Evolutionary conservation across 2,797 vertebrate genomes (phyloP), one percentile per base, ranked within the genome.

Genomic region (Agapornis canus): DNA sequence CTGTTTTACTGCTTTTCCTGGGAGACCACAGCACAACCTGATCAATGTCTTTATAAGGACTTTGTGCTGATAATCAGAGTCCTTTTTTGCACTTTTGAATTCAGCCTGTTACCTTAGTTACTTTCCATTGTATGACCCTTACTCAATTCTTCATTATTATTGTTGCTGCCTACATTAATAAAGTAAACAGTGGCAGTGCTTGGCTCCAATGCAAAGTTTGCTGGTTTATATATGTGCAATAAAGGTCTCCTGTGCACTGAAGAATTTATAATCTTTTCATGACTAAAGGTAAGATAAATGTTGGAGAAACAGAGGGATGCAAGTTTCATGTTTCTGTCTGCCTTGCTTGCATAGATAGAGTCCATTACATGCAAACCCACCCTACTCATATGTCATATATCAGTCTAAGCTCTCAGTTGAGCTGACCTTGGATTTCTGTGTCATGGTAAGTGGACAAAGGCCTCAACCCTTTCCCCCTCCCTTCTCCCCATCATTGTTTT

Each of bases 131-230:
- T 61, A 23, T 17, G 21, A 4, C 54, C 45, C 57, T 75, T 69
- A 81, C 81, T 91, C 70, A 72, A 51, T 90, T 95, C 15, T 78
- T 91, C 64, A 68, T 86, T 92, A 65, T 86, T 83, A 48, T 79
- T 88, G 69, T 68, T 68, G 35, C 47, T 83, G 39, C 90, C 91
- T 88, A 86, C 47, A 48, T 77, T 86, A 94, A 88, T 65, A 45
- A 94, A 85, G 52, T 68, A 51, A 85, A 31, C 35, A 68, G 42
- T 86, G 27, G 39, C 75, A 91, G 63, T 72, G n/a, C 43, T 83
- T 89, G 57, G 60, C 64, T 84, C 45, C n/a, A 21, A 10, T 29
- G 48, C 11, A 73, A 79, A 49, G 42, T 68, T 92, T 91, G 23
- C 40, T 56, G 9, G 5, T 89, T 89, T 96, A 61, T 82, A n/a